Conservation (phyloP, 2,888 invertebrate genomes). For the Lepidochitona cinerea region DNA sequence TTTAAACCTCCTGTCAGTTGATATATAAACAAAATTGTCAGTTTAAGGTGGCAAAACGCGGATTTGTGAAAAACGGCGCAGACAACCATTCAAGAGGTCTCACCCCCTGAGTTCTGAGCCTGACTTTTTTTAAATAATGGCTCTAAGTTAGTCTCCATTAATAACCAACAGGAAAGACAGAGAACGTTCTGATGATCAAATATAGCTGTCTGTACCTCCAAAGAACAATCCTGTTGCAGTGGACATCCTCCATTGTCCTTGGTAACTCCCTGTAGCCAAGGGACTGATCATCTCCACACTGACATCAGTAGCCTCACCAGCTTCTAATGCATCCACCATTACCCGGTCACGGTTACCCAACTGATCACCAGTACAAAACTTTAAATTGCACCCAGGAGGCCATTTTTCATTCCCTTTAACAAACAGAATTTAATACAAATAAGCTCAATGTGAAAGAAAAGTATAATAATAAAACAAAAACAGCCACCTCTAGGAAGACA, state of each 20-base stretch:
- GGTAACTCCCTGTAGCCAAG: constrained; percentile 80
- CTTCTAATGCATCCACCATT: constrained; percentile 80
- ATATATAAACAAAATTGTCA: no score
- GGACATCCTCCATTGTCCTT: constrained; percentile 91
- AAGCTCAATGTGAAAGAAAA: neutral
- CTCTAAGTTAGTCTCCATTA: no score
- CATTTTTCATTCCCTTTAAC: constrained; percentile 79
- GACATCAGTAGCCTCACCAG: constrained; percentile 84
- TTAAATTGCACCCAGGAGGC: constrained; percentile 84
- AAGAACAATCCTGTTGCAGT: constrained; percentile 90
- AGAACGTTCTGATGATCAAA: no score
- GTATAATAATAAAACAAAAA: neutral
- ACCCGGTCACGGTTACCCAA: constrained; percentile 76
- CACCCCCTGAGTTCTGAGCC: no score
- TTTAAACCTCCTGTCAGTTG: no score
- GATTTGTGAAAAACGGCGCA: no score
- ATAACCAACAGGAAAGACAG: no score
- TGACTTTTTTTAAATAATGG: no score
- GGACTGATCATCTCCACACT: constrained; percentile 88
- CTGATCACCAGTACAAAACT: constrained; percentile 80
- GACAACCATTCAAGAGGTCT: no score
- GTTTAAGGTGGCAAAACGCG: no score
- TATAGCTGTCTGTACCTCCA: no score
- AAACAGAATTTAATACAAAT: neutral
- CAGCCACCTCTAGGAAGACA: neutral